These are phyloP conservation scores for Paracanthobrama guichenoti DNA, from an alignment of 2,113 vertebrate species.

Conservation along the genomic window DNA sequence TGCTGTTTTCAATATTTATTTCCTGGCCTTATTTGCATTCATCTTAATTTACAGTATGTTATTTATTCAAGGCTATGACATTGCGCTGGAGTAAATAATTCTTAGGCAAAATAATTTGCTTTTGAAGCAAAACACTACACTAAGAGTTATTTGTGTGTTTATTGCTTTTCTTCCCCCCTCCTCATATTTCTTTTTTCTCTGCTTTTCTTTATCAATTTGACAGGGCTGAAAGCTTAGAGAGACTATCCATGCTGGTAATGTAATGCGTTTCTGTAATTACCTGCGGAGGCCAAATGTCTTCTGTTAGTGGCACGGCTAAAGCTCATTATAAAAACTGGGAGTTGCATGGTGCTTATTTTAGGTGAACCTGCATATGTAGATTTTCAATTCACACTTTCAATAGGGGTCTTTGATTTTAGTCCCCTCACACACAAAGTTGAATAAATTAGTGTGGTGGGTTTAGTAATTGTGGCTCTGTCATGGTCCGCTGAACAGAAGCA, in stretches of 20 bases:
- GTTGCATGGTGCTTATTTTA: conserved; percentile 35
- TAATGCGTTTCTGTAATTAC: conserved; percentile 62
- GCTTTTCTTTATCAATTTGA: conserved; percentile 48
- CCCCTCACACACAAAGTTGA: conserved; percentile 6
- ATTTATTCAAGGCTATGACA: conserved; percentile 50
- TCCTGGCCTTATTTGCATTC: conserved; percentile 47
- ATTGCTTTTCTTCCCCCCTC: conserved; percentile 45
- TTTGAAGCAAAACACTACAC: conserved; percentile 43
- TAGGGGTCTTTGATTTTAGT: conserved; percentile 24
- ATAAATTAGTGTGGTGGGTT: conserved; percentile 16
- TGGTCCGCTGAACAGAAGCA: conserved; percentile 4
- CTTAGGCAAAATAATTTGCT: conserved; percentile 52
- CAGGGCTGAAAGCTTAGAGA: conserved; percentile 45
- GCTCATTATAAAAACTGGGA: conserved; percentile 30
- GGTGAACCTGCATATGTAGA: conserved; percentile 22
- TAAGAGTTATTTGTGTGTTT: conserved; percentile 56
- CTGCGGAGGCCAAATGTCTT: conserved; percentile 46
- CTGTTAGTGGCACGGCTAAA: conserved; percentile 51
- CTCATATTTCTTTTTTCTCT: conserved; percentile 36
- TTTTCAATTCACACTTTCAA: conserved; percentile 28
- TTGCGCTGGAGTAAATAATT: conserved; percentile 46
- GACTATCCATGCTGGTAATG: conserved; percentile 53
- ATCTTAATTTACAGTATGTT: conserved; percentile 52
- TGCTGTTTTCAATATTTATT: conserved; percentile 38
- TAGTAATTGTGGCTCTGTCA: conserved; percentile 23